Percentiles rank a stretch among this genome's conserved stretches.
Evolutionary conservation across 2,888 invertebrate genomes (phyloP).

Genomic region (Candidula unifasciata): DNA sequence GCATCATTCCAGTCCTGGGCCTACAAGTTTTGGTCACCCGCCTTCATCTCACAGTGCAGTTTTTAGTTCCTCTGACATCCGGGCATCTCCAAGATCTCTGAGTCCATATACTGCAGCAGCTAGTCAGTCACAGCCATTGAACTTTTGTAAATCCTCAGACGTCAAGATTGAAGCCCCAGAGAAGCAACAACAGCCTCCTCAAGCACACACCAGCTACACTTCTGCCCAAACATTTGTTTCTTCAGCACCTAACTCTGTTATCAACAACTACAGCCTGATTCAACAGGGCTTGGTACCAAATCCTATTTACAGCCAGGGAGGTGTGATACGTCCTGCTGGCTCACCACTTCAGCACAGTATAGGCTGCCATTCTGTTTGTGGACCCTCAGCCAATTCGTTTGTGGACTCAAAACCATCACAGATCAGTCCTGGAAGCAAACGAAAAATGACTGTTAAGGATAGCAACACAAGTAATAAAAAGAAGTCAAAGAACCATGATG

Average conservation of each 20-base stretch:
- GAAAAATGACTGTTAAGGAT: constrained; percentile 63
- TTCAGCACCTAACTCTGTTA: constrained; percentile 61
- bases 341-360: constrained; percentile 48
- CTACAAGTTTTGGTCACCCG: constrained; percentile 46
- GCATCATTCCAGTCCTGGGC: constrained; percentile 57
- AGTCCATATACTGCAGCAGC: constrained; percentile 69
- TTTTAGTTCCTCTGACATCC: constrained; percentile 60
- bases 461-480: constrained; percentile 43
- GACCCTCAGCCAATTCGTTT: constrained; percentile 6
- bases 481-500: constrained; percentile 57
- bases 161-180: constrained; percentile 39
- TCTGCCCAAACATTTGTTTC: constrained; percentile 71
- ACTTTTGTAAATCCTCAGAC: constrained; percentile 66
- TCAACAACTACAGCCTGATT: constrained; percentile 73
- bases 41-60: constrained; percentile 61
- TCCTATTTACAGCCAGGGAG: constrained; percentile 79
- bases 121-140: constrained; percentile 71
- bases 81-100: constrained; percentile 62
- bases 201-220: constrained; percentile 54
- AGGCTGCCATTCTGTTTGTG: constrained; percentile 17
- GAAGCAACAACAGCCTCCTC: constrained; percentile 48
- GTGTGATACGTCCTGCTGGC: constrained; percentile 61
- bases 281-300: constrained; percentile 78
- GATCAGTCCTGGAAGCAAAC: constrained; percentile 58
- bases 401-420: constrained; percentile 48